These are phyloP conservation scores for Rousettus madagascariensis DNA, from an alignment of 2,797 vertebrate species.

Conservation along the genomic window DNA sequence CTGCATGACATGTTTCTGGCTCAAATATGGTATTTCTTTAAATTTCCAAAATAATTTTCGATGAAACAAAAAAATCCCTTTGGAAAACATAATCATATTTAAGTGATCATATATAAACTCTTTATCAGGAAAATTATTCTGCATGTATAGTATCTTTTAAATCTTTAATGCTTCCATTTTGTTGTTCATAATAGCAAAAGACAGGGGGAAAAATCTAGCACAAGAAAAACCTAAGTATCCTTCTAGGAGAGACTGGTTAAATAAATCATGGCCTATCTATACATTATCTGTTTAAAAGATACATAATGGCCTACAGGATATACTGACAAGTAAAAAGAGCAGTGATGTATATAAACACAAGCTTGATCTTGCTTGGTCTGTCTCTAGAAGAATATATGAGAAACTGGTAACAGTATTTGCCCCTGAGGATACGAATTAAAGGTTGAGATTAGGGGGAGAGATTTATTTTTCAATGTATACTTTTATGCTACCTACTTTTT, in stretches of 20 bases:
- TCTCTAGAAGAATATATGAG: neutral
- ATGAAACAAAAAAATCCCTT: conserved; percentile 19
- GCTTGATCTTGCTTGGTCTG: neutral
- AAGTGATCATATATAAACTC: conserved; percentile 33
- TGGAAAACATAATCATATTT: conserved; percentile 50
- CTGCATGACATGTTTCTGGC: conserved; percentile 34
- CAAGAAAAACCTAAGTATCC: neutral
- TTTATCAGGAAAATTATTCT: conserved; percentile 52
- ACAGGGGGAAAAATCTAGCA: neutral
- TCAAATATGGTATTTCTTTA: conserved; percentile 50
- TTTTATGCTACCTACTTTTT: conserved; percentile 1
- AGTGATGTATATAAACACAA: neutral
- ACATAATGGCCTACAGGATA: neutral
- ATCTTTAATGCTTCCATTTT: conserved; percentile 4
- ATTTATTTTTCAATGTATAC: conserved; percentile 6
- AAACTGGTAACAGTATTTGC: neutral
- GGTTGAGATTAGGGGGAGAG: neutral
- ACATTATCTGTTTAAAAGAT: neutral
- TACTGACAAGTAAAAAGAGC: neutral
- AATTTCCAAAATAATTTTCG: conserved; percentile 59
- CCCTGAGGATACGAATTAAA: conserved; percentile 4
- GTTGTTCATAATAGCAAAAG: neutral
- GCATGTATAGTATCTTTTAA: conserved; percentile 51
- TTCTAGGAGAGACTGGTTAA: neutral
- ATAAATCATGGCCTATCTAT: neutral